Percentiles rank a stretch among this genome's conserved stretches.
Conservation (phyloP, 2,113 vertebrate genomes). For the Mobula hypostoma region DNA sequence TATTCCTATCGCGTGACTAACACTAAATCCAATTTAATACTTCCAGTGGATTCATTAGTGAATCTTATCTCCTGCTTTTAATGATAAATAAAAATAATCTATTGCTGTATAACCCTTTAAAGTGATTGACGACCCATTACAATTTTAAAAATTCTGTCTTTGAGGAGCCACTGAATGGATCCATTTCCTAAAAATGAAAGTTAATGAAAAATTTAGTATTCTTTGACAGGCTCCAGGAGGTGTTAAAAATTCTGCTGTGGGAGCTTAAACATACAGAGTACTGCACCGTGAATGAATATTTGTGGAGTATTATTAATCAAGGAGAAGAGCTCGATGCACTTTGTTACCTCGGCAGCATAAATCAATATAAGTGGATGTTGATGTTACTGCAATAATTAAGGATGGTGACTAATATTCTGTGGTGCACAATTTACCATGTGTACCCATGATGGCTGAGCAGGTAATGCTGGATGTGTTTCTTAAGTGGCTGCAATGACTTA, state of each 20-base stretch:
- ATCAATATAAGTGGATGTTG: not conserved
- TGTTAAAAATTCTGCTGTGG: not conserved
- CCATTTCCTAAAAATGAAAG: not conserved
- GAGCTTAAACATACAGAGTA: not conserved
- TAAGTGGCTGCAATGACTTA: not conserved
- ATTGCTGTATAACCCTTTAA: constrained; percentile 12
- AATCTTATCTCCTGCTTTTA: not conserved
- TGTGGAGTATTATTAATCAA: not conserved
- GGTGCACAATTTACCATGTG: not conserved
- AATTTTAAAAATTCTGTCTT: not conserved
- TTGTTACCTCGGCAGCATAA: not conserved
- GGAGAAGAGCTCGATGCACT: not conserved
- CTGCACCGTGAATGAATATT: not conserved
- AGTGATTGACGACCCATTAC: not conserved
- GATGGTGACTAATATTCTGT: not conserved
- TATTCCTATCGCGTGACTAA: not conserved
- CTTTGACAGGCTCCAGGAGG: not conserved
- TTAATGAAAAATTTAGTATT: not conserved
- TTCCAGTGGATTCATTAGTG: not conserved
- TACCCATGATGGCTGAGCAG: not conserved
- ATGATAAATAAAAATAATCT: not conserved
- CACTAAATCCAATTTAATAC: constrained; percentile 6
- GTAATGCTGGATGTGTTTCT: not conserved
- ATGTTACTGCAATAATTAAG: not conserved
- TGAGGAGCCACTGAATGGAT: not conserved